Evolutionary conservation across 2,888 invertebrate genomes (phyloP), one percentile per base, ranked within the genome.

Genomic region (Plusia festucae): DNA sequence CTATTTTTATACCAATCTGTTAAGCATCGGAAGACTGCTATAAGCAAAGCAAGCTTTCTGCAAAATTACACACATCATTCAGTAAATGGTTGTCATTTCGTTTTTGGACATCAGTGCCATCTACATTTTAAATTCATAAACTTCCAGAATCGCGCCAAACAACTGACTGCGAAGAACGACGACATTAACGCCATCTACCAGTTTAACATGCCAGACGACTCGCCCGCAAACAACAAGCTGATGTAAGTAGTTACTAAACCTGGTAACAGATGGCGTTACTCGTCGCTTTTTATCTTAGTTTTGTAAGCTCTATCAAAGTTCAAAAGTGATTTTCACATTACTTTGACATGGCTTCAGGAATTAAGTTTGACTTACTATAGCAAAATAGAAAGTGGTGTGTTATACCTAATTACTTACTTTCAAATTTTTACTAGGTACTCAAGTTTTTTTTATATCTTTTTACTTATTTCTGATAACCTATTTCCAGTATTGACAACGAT

Each of bases 161-260:
- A 82, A 27, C 63, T 84, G 13, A 71, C 77, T 53, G 58, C 81
- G 1, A 87, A 80, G 56, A 87, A 87, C 60, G 85, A 88, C 67
- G 92, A 91, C 59, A 76, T 88, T 65, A 87, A 77, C 83, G 90
- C 91, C 88, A 89, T 93, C 87, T 94, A 88, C 57, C 90, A 86
- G 71, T 79, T 85, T 82, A 88, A 87, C 7, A 73, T 84, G 20
- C 78, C 82, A 70, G 90, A 88, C 20, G 86, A 91, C 13, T 65
- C 85, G 24, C 79, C 84, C 15, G 76, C 86, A 51, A 74, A 81
- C 13, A 87, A 87, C 79, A 87, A 82, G 62, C 73, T 86, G 18
- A 73, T 80, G 93, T 93, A 70, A 90, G 91, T 68, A 54, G 30
- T 51, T 3, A 49, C 7, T 20, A 9, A 27, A 3, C 58, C n/a